Evolutionary conservation across 2,888 invertebrate genomes (phyloP), one percentile per base, ranked within the genome.

Genomic region (Polia nebulosa): DNA sequence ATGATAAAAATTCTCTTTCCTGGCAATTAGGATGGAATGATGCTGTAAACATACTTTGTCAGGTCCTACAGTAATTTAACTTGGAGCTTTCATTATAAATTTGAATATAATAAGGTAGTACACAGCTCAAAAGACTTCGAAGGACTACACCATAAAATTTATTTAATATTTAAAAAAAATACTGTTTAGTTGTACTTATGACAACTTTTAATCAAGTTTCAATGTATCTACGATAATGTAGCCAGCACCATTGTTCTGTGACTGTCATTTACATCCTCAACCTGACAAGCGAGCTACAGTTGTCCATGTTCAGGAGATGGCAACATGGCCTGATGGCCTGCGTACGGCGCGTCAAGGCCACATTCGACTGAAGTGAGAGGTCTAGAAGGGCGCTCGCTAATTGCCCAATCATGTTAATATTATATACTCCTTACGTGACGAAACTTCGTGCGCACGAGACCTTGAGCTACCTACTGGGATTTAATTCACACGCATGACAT

Each of bases 341-440:
- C 11, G 44, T 20, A n/a, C 11, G 36, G 47, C 6, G 61, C 61
- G 49, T 32, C 76, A 45, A 76, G 76, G 76, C 62, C 34, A 20
- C 32, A 13, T 44, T 51, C 51, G 56, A 49, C 13, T 52, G 53
- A 61, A 68, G 76, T 78, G 79, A 76, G 74, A 73, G 76, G 76
- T 57, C 13, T 67, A 80, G 76, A 68, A 76, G 76, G 76, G 78
- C 80, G 53, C 61, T 36, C 59, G 51, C 72, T 72, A 77, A 71
- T 82, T 82, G 66, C 69, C 53, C 72, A 75, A 82, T 79, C 81
- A 73, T 73, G 67, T 65, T 68, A 22, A 73, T 73, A 68, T 63
- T 32, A 60, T 53, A 56, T 47, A 61, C 64, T 77, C 36, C 52
- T 51, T 22, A 73, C 57, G 63, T 82, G 82, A 64, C 29, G 82